Evolutionary conservation across 2,888 invertebrate genomes (phyloP).

Genomic region (Macaria liturata): DNA sequence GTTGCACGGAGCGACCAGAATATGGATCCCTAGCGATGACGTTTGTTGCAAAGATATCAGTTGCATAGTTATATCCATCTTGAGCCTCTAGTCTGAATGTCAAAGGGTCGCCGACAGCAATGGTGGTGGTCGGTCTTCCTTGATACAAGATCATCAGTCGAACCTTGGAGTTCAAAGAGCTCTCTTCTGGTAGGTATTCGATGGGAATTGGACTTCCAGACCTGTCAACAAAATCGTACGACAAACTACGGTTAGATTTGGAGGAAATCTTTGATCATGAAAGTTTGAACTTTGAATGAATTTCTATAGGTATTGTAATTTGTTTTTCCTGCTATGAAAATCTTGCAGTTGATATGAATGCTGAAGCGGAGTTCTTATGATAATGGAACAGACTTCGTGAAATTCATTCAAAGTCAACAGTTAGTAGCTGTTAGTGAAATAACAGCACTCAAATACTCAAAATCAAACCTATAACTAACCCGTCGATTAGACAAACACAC

Average conservation of each 20-base stretch:
- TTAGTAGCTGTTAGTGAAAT: constrained; percentile 82
- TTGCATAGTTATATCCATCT: constrained; percentile 93
- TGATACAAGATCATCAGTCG: constrained; percentile 93
- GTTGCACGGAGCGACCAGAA: constrained; percentile 93
- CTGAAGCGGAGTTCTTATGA: too few relatives aligned
- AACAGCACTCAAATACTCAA: constrained; percentile 74
- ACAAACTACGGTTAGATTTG: constrained; percentile 78
- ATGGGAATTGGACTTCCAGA: constrained; percentile 96
- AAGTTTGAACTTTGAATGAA: constrained; percentile 69
- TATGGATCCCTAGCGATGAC: constrained; percentile 96
- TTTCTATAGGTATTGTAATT: constrained; percentile 23
- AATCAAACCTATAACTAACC: constrained; percentile 43
- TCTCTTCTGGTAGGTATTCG: constrained; percentile 95
- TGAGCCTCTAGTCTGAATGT: constrained; percentile 95
- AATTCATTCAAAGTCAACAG: constrained; percentile 73
- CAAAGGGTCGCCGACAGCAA: constrained; percentile 95
- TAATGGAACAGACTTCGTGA: constrained; percentile 10
- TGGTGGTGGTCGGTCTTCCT: constrained; percentile 95
- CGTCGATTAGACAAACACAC: constrained; percentile 31
- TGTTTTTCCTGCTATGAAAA: too few relatives aligned
- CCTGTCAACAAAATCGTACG: constrained; percentile 83
- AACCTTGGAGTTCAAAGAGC: constrained; percentile 94
- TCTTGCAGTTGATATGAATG: too few relatives aligned
- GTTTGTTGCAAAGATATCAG: constrained; percentile 96
- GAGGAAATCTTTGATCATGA: constrained; percentile 31